Evolutionary conservation across 30 jellyfish, hydroid and myxozoan genomes (phyloP).

Genomic region (Kudoa iwatai): DNA sequence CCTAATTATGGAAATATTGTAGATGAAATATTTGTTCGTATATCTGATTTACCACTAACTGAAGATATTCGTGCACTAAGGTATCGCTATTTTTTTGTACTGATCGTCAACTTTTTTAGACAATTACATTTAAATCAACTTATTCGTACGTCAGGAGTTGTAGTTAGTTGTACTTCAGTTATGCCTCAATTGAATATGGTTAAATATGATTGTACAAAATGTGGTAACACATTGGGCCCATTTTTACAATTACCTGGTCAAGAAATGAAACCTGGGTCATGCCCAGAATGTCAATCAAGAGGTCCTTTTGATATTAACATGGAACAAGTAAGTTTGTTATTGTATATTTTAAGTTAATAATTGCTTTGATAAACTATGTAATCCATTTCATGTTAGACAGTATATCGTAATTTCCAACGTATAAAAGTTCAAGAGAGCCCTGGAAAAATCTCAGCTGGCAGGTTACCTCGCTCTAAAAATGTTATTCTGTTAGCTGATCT

Average conservation of each 20-base stretch:
- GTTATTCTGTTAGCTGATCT: conserved; percentile 43
- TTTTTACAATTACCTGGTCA: conserved; percentile 47
- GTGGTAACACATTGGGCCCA: conserved; percentile 49
- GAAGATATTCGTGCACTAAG: conserved; percentile 69
- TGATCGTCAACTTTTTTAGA: conserved; percentile 1
- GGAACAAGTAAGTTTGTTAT: conserved; percentile 16
- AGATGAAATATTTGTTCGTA: conserved; percentile 50
- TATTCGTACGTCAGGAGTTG: conserved; percentile 62
- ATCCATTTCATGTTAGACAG: conserved; percentile 5
- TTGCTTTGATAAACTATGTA: not conserved
- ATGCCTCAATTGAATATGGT: conserved; percentile 65
- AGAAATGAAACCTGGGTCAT: conserved; percentile 62
- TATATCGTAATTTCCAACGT: conserved; percentile 49
- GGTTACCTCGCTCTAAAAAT: conserved; percentile 78
- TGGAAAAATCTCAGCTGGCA: conserved; percentile 75
- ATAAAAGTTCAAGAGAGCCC: conserved; percentile 77
- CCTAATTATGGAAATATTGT: conserved; percentile 62
- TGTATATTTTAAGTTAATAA: not conserved
- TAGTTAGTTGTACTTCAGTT: conserved; percentile 49
- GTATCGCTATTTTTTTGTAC: conserved; percentile 2
- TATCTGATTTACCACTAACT: conserved; percentile 45
- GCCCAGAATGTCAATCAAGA: conserved; percentile 83
- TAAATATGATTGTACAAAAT: conserved; percentile 39
- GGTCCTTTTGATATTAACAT: conserved; percentile 75
- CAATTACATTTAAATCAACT: conserved; percentile 60